Evolutionary conservation across 1,140 invertebrate genomes (phyloP), one percentile per base, ranked within the genome.

Genomic region (Solenopsis fugax): DNA sequence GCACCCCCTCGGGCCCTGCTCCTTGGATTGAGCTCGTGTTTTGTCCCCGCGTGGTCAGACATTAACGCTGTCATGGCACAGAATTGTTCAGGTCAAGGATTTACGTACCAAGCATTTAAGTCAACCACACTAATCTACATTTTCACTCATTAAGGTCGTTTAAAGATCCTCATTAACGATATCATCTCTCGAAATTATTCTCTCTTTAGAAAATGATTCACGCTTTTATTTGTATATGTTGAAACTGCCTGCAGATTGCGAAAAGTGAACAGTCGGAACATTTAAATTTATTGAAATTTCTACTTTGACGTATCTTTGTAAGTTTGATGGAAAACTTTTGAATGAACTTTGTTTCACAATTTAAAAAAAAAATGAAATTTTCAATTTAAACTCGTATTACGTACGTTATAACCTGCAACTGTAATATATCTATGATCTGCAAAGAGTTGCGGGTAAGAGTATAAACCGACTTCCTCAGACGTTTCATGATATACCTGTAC

Each of bases 281-380:
- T 77, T 76, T 29, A 48, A 62, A 62, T n/a, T n/a, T 77, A 77
- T 81, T 69, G 10, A 37, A 54, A 6, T 48, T 65, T 34, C 18
- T 24, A 41, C 10, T 41, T 6, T 34, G 21, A 0, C 12, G 12
- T 16, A 78, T 56, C 67, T 80, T 21, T 13, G 50, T n/a, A 4
- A n/a, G 16, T 16, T 29, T 29, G 9, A 58, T 24, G 37, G 18
- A 48, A 60, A 82, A 82, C 54, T 34, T 58, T 54, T 50, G 5
- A 12, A 5, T 21, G 16, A 56, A 13, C 16, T 45, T 48, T 13
- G 18, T 37, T 73, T 48, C 13, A 10, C 54, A 48, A 56, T 45
- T 18, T 2, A 29, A 37, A 52, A 50, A 1, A n/a, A 21, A 37
- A 29, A n/a, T 52, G 1, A 52, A 64, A n/a, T 69, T 6, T 16